Percentiles rank a stretch among this genome's conserved stretches.
Conservation (phyloP, 2,113 vertebrate species). For the Leuciscus idus region DNA sequence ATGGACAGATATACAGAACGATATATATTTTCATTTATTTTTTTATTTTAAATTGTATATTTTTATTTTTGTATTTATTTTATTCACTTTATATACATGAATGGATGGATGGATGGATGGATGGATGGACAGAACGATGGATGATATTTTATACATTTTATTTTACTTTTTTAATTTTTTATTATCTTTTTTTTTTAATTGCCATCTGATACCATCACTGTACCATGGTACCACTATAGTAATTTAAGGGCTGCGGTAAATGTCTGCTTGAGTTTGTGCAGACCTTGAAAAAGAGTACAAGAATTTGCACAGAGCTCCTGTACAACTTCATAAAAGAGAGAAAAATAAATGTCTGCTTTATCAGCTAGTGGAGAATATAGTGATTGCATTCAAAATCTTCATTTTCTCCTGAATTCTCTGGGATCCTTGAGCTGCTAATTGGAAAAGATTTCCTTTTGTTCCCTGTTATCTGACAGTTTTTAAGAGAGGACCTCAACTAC, state of each 20-base stretch:
- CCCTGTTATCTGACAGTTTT: conserved; percentile 79
- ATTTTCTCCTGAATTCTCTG: background rate
- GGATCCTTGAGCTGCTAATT: background rate
- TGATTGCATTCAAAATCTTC: background rate
- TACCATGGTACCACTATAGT: background rate
- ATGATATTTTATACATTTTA: background rate
- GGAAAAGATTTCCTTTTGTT: background rate
- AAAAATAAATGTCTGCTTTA: background rate
- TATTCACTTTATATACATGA: too few species aligned
- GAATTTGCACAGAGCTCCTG: too few species aligned
- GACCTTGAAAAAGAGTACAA: too few species aligned
- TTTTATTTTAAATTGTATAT: too few species aligned
- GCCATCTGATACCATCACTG: background rate
- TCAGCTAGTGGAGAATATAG: background rate
- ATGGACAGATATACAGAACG: too few species aligned
- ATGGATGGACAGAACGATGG: too few species aligned
- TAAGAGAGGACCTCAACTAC: conserved; percentile 96
- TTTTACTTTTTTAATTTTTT: background rate
- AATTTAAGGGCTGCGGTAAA: background rate
- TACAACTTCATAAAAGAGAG: too few species aligned
- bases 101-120: too few species aligned
- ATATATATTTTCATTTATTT: too few species aligned
- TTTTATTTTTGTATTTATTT: too few species aligned
- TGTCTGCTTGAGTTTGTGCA: background rate
- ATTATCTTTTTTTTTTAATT: background rate